Conservation (phyloP, 2,888 invertebrate genomes). For the Psococerastis gibbosa region DNA sequence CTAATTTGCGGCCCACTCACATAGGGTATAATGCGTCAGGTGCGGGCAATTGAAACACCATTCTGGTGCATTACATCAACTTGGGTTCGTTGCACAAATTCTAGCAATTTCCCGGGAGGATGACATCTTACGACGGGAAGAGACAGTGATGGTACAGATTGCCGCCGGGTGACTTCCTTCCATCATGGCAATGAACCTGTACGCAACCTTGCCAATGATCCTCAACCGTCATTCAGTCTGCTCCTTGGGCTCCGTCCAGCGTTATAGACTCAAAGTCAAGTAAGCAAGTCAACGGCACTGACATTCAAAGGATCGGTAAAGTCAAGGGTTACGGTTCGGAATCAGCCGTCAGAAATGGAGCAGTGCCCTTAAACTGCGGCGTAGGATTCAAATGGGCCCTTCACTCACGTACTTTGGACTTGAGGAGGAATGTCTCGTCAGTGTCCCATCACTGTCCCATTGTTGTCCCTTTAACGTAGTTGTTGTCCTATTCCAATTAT, state of each 20-base stretch:
- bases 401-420: background rate
- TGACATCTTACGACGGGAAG: no score
- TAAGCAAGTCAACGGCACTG: background rate
- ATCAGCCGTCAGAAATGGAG: background rate
- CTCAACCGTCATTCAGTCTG: background rate
- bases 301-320: background rate
- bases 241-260: background rate
- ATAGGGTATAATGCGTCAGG: no score
- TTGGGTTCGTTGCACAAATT: no score
- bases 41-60: no score
- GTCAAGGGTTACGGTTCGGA: background rate
- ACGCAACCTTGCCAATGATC: background rate
- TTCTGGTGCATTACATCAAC: no score
- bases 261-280: background rate
- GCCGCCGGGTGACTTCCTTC: no score
- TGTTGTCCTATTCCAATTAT: no score
- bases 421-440: background rate
- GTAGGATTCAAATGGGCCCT: background rate
- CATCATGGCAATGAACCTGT: background rate
- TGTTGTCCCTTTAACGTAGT: background rate
- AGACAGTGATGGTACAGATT: no score
- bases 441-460: background rate
- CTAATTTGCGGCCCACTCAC: background rate
- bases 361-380: background rate
- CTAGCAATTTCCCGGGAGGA: no score